Evolutionary conservation across 2,113 vertebrate species (phyloP).

Genomic region (Leptobrachium leishanense): DNA sequence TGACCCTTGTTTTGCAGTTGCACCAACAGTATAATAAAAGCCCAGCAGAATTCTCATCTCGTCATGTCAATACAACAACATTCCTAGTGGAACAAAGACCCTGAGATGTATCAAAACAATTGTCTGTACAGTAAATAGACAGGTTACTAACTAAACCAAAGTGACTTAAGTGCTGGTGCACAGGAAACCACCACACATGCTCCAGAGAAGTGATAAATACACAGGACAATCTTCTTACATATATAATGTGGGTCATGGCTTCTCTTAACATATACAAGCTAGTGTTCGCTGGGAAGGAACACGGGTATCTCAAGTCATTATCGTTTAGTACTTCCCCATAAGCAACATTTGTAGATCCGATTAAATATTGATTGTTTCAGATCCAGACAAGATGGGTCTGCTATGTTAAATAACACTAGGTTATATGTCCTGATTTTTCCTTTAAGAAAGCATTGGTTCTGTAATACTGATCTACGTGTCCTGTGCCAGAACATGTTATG

Average conservation of each 20-base stretch:
- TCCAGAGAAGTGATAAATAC: slow-evolving; percentile 6
- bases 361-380: background rate
- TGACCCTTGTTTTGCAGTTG: background rate
- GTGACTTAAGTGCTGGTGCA: slow-evolving; percentile 18
- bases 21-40: background rate
- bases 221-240: background rate
- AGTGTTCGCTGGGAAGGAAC: background rate
- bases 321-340: background rate
- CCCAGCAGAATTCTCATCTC: background rate
- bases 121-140: background rate
- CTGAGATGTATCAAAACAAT: slow-evolving; percentile 29
- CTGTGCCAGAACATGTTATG: background rate
- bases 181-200: background rate
- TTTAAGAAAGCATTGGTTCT: background rate
- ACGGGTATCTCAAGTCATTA: background rate
- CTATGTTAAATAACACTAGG: background rate
- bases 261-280: background rate
- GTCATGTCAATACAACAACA: background rate
- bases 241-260: background rate
- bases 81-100: slow-evolving; percentile 2
- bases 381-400: background rate
- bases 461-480: background rate
- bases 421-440: background rate
- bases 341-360: background rate
- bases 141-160: background rate